Conservation (phyloP, 2,888 invertebrate genomes). For the Cheilosia variabilis region DNA sequence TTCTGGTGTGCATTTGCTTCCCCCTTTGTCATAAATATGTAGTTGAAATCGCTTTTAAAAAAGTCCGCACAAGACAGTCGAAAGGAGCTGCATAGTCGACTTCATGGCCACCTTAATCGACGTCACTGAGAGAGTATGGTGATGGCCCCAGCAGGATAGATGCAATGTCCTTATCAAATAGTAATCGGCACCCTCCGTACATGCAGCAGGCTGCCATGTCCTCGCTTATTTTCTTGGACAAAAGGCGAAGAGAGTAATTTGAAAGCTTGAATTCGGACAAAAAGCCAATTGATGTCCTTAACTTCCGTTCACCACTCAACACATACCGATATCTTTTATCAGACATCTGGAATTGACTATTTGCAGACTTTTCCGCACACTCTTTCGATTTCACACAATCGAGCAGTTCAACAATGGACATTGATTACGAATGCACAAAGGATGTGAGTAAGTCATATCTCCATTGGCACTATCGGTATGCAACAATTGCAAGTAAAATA, state of each 20-base stretch:
- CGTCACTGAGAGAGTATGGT: no score
- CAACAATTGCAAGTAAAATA: constrained; percentile 28
- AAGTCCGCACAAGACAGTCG: neutral
- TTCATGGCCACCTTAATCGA: neutral
- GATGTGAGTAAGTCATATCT: constrained; percentile 1
- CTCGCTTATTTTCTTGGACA: neutral
- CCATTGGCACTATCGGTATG: constrained; percentile 24
- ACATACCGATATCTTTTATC: neutral
- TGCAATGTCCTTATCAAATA: no score
- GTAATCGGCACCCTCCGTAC: no score
- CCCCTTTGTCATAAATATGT: constrained; percentile 5
- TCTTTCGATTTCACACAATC: constrained; percentile 6
- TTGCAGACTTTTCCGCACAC: neutral
- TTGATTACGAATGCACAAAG: constrained; percentile 50
- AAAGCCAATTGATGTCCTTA: constrained; percentile 34
- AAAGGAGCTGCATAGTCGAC: neutral
- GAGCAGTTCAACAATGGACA: constrained; percentile 37
- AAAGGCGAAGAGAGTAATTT: neutral
- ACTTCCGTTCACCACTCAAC: constrained; percentile 9
- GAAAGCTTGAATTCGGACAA: neutral
- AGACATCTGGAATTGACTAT: constrained; percentile 5
- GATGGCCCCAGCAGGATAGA: no score
- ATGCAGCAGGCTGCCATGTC: no score
- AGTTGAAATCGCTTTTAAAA: neutral
- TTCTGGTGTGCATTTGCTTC: neutral